These are phyloP conservation scores for Ovibos moschatus DNA, from an alignment of 2,113 vertebrate species.

Conservation along the genomic window DNA sequence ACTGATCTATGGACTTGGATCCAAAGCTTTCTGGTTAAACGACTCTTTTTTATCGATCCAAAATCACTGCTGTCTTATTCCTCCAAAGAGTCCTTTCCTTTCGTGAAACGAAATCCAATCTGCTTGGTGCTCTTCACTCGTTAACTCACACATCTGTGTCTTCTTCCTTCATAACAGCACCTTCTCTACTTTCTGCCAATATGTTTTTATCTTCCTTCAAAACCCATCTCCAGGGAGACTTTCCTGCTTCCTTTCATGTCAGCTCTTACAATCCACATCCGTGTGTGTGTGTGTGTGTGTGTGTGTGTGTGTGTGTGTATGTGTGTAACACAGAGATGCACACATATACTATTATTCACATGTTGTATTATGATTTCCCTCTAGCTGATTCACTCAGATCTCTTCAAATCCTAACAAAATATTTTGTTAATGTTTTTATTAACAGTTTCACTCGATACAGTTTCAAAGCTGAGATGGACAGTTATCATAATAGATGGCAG, in stretches of 20 bases:
- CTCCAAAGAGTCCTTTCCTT: neutral
- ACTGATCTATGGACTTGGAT: neutral
- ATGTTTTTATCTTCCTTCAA: neutral
- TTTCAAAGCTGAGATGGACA: neutral
- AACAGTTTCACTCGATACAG: neutral
- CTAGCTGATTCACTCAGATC: neutral
- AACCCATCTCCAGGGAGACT: neutral
- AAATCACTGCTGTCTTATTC: neutral
- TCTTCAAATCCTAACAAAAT: neutral
- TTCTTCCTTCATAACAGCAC: neutral
- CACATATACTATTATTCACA: neutral
- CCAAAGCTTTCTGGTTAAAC: neutral
- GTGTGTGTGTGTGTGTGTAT: neutral
- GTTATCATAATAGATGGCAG: neutral
- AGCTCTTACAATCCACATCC: neutral
- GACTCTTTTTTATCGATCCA: neutral
- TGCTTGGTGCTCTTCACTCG: neutral
- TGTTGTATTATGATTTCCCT: neutral
- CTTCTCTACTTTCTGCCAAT: neutral
- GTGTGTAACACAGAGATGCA: neutral
- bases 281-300: no score
- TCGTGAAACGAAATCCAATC: neutral
- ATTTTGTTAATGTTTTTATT: neutral
- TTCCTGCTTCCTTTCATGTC: neutral
- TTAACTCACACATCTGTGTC: neutral